Evolutionary conservation across 1,140 invertebrate genomes (phyloP).

Genomic region (Zaprionus ghesquierei): DNA sequence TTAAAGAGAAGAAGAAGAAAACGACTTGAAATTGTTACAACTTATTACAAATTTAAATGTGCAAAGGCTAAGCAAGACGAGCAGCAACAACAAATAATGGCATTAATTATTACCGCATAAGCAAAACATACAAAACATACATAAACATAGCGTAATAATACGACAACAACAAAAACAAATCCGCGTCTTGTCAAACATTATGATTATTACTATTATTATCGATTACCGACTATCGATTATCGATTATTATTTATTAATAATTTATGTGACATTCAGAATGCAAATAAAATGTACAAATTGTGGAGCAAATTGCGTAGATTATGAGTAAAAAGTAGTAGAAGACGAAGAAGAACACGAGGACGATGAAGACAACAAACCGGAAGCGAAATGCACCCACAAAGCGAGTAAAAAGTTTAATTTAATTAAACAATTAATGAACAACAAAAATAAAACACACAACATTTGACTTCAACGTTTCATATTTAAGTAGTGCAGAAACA

Average conservation of each 20-base stretch:
- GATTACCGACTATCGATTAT: background rate
- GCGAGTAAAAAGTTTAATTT: slow-evolving; percentile 63
- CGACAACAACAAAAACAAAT: slow-evolving; percentile 65
- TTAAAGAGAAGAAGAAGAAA: slow-evolving; percentile 31
- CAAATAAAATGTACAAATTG: slow-evolving; percentile 80
- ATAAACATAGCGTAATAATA: slow-evolving; percentile 11
- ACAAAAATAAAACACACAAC: slow-evolving; percentile 36
- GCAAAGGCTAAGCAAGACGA: slow-evolving; percentile 53
- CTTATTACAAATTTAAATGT: slow-evolving; percentile 44
- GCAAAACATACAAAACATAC: slow-evolving; percentile 32
- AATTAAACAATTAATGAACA: slow-evolving; percentile 70
- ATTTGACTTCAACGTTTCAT: slow-evolving; percentile 80
- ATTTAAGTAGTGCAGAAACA: slow-evolving; percentile 79
- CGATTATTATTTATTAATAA: slow-evolving; percentile 33
- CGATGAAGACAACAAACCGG: background rate
- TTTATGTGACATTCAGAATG: slow-evolving; percentile 53
- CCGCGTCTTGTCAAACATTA: slow-evolving; percentile 76
- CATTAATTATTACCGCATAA: slow-evolving; percentile 59
- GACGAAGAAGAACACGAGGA: slow-evolving; percentile 1
- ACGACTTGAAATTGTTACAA: slow-evolving; percentile 62
- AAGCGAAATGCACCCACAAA: slow-evolving; percentile 56
- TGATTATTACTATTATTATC: slow-evolving; percentile 38
- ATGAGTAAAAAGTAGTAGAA: slow-evolving; percentile 6
- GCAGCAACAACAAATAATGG: slow-evolving; percentile 52
- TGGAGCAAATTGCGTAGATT: slow-evolving; percentile 55